Conservation (phyloP, 1,140 invertebrate species). For the Protaetia brevitarsis region DNA sequence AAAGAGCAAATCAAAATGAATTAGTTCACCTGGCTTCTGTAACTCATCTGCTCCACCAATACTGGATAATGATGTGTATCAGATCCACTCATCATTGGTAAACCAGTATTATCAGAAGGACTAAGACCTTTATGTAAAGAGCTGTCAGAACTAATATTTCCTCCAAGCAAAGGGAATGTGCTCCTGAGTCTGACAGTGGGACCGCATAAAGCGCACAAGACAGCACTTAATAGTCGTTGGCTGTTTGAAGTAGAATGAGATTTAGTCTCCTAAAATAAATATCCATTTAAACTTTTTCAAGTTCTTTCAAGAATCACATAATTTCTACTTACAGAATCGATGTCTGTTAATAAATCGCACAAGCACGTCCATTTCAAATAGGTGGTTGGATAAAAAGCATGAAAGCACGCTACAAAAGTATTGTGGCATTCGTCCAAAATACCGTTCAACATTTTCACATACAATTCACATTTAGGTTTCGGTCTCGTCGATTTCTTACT, state of each 20-base stretch:
- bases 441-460: conserved; percentile 57
- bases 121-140: conserved; percentile 59
- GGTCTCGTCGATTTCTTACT: conserved; percentile 39
- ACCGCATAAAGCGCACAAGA: conserved; percentile 76
- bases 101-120: conserved; percentile 67
- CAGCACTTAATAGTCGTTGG: conserved; percentile 74
- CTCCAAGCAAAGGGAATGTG: conserved; percentile 69
- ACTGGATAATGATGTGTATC: conserved; percentile 76
- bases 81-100: conserved; percentile 67
- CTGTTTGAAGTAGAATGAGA: conserved; percentile 44
- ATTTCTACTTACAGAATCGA: conserved; percentile 65
- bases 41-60: conserved; percentile 78
- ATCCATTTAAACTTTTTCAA: too few relatives aligned
- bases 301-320: not conserved
- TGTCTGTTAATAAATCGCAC: conserved; percentile 78
- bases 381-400: conserved; percentile 93
- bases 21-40: conserved; percentile 60
- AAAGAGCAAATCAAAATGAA: not conserved
- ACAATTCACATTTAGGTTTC: conserved; percentile 31
- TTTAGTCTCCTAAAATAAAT: conserved; percentile 37
- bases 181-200: conserved; percentile 73
- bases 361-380: conserved; percentile 89
- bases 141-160: conserved; percentile 50
- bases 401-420: conserved; percentile 89
- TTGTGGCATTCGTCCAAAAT: conserved; percentile 87